Evolutionary conservation across 2,888 invertebrate genomes (phyloP), one percentile per base, ranked within the genome.

Genomic region (Pimpla rufipes): DNA sequence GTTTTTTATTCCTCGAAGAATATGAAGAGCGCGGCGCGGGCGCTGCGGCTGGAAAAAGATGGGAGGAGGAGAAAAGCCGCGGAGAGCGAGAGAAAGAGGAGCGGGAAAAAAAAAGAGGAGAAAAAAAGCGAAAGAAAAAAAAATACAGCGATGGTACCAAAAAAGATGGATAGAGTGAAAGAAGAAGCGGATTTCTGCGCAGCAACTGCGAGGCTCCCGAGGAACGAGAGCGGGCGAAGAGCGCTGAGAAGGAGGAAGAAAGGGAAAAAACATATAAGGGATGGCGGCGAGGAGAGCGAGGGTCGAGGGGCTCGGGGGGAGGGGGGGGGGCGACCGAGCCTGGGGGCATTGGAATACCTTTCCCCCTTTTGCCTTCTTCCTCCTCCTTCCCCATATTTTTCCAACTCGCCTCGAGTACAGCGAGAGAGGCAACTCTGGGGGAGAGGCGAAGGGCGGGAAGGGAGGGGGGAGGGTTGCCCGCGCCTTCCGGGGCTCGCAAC

Each of bases 261-360:
- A 82, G 85, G 85, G 86, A 86, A 86, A 85, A 85, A 88, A 85
- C 23, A 85, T 86, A 67, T 42, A 73, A 78, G 52, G 73, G 73
- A 71, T 59, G 73, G 37, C 37, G 47, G 62, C 29, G 42, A 74
- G 55, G 37, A 64, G 74, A 73, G 62, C 23, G 73, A 64, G 67
- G 57, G 29, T 85, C 16, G 79, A 85, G 67, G 85, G 77, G 57
- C 42, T 85, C 16, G 79, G 86, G 67, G 85, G 77, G 81, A 84
- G 78, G 83, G 78, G 83, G 82, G 79, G 85, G 29, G 5, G 29
- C 29, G 29, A 84, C 75, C 75, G 87, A 87, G 85, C 88, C 88
- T 87, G 70, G 71, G 66, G 89, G 89, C 90, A 89, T 88, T 90
- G 87, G 87, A 89, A 90, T 90, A 87, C 85, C 85, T 87, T 82